Evolutionary conservation across 2,888 invertebrate species (phyloP), one percentile per base, ranked within the genome.

Genomic region (Drosophila fungiperda): DNA sequence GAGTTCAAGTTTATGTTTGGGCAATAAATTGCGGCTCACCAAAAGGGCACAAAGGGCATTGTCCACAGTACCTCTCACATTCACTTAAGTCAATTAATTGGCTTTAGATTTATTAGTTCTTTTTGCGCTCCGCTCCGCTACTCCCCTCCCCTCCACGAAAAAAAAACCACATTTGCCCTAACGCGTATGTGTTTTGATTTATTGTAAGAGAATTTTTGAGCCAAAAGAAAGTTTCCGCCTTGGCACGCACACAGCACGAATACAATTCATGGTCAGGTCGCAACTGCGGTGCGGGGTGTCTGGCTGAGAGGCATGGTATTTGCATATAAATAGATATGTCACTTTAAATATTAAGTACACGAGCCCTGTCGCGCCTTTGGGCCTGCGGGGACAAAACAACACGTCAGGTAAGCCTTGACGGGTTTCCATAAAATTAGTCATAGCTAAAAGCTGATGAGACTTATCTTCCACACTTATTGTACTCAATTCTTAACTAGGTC

Each of bases 11-110:
- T 89, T 85, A 77, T 89, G 90, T 73, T 85, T 66, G 48, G 72
- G 69, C 73, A 73, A 89, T 85, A 85, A 85, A 85, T 85, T 85
- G 73, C 50, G 36, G 61, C 57, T 58, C 61, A 61, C 78, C 82
- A 71, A 75, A 68, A 50, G 70, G 61, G 57, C 20, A 55, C 69
- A 79, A 60, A 63, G 75, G 26, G 42, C 54, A 50, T 40, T 63
- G 78, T 58, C 54, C 54, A 54, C 26, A 38, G 48, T 29, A 4
- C 33, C 40, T 5, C 29, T 26, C 53, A 33, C 36, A 72, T 78
- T 73, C 90, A 89, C 88, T 90, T 89, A 85, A 82, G 85, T 90
- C 85, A 90, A 85, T 85, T 85, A 85, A 85, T 85, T 85, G 85
- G 85, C 86, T 69, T 76, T 82, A 85, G 88, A 85, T 85, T 89